Evolutionary conservation across 1,140 invertebrate species (phyloP).

Genomic region (Cydia strobilella): DNA sequence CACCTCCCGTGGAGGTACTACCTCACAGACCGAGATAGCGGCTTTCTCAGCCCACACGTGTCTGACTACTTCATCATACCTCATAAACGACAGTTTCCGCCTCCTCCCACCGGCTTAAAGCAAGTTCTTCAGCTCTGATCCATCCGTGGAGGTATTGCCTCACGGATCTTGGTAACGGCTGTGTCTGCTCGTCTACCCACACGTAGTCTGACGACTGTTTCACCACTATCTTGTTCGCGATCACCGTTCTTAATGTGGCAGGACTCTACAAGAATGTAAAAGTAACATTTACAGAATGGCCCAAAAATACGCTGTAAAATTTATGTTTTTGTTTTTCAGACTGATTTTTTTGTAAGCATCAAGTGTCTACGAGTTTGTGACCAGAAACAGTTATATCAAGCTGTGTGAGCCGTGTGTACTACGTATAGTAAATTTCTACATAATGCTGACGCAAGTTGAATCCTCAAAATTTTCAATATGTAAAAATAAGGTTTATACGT

Average conservation of each 20-base stretch:
- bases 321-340: no score
- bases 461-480: no score
- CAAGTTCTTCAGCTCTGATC: conserved; percentile 63
- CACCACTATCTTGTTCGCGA: conserved; percentile 43
- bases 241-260: conserved; percentile 48
- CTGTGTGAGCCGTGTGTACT: no score
- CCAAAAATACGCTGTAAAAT: no score
- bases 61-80: conserved; percentile 39
- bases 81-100: conserved; percentile 64
- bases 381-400: no score
- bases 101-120: conserved; percentile 54
- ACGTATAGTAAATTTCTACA: no score
- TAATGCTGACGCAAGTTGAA: no score
- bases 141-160: conserved; percentile 59
- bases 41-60: background rate
- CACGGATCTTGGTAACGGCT: conserved; percentile 64
- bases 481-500: no score
- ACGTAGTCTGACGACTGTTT: conserved; percentile 45
- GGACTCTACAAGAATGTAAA: conserved; percentile 48
- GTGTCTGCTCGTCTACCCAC: conserved; percentile 67
- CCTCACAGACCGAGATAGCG: background rate
- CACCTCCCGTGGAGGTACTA: background rate
- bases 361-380: no score
- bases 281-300: no score
- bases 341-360: no score